These are phyloP conservation scores for Hecatera dysodea DNA, from an alignment of 2,888 invertebrate genomes.

Conservation along the genomic window DNA sequence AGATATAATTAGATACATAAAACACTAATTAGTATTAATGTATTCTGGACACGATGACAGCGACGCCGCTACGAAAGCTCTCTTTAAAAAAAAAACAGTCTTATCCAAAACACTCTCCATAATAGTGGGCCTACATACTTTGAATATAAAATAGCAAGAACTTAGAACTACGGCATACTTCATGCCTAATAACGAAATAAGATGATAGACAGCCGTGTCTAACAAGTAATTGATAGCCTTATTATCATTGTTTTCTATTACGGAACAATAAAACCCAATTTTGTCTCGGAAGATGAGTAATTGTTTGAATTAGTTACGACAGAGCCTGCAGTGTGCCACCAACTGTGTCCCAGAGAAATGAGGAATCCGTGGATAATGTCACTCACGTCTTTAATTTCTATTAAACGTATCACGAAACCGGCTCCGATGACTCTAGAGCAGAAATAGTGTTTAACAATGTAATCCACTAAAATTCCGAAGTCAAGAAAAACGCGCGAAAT, in stretches of 20 bases:
- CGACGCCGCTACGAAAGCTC: conserved; percentile 73
- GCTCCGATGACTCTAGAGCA: conserved; percentile 15
- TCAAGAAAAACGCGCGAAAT: conserved; percentile 78
- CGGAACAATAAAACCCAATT: conserved; percentile 78
- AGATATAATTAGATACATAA: conserved; percentile 77
- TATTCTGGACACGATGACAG: conserved; percentile 83
- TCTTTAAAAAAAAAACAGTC: conserved; percentile 74
- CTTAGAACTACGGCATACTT: conserved; percentile 72
- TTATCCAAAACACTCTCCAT: conserved; percentile 76
- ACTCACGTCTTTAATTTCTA: conserved; percentile 45
- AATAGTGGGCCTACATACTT: conserved; percentile 79
- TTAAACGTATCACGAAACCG: background rate
- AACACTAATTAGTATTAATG: conserved; percentile 84
- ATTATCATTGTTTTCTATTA: conserved; percentile 84
- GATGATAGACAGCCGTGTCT: conserved; percentile 81
- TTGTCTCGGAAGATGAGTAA: conserved; percentile 74
- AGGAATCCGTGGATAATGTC: conserved; percentile 58
- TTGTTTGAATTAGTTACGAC: conserved; percentile 76
- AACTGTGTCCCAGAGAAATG: conserved; percentile 56
- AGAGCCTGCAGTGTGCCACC: conserved; percentile 59
- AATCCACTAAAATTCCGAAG: conserved; percentile 66
- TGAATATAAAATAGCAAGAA: conserved; percentile 85
- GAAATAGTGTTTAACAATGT: conserved; percentile 40
- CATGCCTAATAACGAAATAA: conserved; percentile 71
- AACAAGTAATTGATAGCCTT: conserved; percentile 82